Percentiles rank a stretch among this genome's conserved stretches.
These are phyloP conservation scores for Chloroclysta siterata DNA, from an alignment of 2,888 invertebrate genomes.

Conservation along the genomic window DNA sequence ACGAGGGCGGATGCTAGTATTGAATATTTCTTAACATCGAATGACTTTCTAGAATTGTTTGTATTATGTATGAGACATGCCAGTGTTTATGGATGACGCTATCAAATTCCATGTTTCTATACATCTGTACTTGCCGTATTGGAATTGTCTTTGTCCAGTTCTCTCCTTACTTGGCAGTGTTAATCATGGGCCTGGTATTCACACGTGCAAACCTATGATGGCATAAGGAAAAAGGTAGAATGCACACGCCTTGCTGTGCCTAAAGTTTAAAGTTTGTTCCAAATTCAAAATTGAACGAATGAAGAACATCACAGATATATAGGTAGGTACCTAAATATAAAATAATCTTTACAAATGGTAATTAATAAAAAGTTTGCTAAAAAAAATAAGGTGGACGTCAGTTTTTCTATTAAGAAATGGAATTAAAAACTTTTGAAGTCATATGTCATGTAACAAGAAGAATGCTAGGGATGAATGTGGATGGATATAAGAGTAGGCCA, in stretches of 20 bases:
- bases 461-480: no score
- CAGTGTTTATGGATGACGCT: conserved; percentile 27
- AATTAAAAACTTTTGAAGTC: no score
- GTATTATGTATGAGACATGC: background rate
- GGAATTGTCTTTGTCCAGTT: conserved; percentile 62
- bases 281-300: conserved; percentile 2
- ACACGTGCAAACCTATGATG: conserved; percentile 48
- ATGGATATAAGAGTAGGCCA: no score
- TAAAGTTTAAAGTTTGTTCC: background rate
- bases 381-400: no score
- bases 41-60: conserved; percentile 25
- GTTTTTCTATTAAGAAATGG: no score
- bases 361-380: no score
- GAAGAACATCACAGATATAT: no score
- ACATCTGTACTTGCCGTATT: conserved; percentile 42
- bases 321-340: no score
- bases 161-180: conserved; percentile 51
- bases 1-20: background rate
- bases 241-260: conserved; percentile 11
- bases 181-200: conserved; percentile 63
- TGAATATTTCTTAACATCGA: background rate
- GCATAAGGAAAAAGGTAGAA: conserved; percentile 30
- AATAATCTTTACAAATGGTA: no score
- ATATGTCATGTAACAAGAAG: no score
- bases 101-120: conserved; percentile 39